phyloP scores from a whole-genome alignment of 2,888 invertebrate genomes.

The Gandaritis pyraliata region DNA sequence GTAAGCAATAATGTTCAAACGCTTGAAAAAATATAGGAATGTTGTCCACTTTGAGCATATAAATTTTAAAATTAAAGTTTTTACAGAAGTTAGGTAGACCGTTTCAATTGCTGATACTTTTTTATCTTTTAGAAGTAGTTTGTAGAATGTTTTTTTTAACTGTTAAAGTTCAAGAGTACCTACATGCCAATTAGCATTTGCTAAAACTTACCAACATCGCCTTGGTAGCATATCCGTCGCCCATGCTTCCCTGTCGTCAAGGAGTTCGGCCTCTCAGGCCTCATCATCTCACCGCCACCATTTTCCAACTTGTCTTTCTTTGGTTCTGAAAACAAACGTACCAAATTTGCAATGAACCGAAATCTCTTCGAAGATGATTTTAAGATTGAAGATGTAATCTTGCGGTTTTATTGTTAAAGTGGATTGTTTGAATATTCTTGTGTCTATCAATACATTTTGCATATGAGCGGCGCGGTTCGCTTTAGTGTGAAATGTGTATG shows the following conservation, averaged over 20 bases:
- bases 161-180: too few species aligned
- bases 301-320: slow-evolving; percentile 96
- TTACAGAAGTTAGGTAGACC: too few species aligned
- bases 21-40: too few species aligned
- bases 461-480: slow-evolving; percentile 6
- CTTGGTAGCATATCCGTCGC: slow-evolving; percentile 92
- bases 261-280: slow-evolving; percentile 92
- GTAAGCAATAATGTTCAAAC: too few species aligned
- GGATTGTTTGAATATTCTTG: slow-evolving; percentile 13
- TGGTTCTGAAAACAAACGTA: slow-evolving; percentile 89
- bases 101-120: too few species aligned
- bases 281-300: slow-evolving; percentile 80
- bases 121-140: too few species aligned
- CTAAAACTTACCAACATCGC: slow-evolving; percentile 84
- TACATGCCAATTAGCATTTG: background rate
- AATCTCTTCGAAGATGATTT: background rate
- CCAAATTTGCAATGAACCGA: slow-evolving; percentile 28
- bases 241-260: slow-evolving; percentile 90
- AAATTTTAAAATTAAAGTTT: too few species aligned
- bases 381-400: background rate
- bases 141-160: too few species aligned
- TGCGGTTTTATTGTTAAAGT: background rate
- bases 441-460: slow-evolving; percentile 1
- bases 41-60: too few species aligned
- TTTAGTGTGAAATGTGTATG: too few species aligned